Conservation (phyloP, 2,113 vertebrate genomes). For the Podiceps cristatus region DNA sequence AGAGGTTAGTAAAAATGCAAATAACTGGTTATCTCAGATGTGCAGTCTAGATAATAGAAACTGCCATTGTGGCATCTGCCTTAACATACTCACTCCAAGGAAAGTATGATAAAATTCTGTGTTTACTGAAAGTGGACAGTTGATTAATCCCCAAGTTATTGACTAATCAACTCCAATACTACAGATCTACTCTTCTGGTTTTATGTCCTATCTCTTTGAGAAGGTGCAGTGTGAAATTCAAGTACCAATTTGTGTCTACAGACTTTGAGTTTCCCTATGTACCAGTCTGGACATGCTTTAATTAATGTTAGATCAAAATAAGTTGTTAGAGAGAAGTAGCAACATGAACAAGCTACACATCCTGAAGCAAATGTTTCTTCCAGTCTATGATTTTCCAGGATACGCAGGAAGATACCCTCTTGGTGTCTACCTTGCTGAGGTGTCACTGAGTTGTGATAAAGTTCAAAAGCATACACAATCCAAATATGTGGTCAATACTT, state of each 20-base stretch:
- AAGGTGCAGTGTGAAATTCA: not conserved
- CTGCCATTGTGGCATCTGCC: not conserved
- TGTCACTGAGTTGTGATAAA: not conserved
- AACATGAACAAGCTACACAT: not conserved
- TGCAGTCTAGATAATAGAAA: not conserved
- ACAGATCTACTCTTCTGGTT: not conserved
- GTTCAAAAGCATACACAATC: not conserved
- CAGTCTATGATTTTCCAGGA: not conserved
- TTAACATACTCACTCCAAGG: not conserved
- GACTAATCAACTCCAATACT: not conserved
- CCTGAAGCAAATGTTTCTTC: not conserved
- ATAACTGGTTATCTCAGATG: not conserved
- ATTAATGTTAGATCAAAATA: not conserved
- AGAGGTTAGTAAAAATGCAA: not conserved
- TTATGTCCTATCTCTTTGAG: not conserved
- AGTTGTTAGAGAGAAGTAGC: not conserved
- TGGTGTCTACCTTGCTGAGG: not conserved
- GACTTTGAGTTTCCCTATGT: not conserved
- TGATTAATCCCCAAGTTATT: not conserved
- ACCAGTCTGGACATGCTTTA: not conserved
- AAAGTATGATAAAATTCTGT: not conserved
- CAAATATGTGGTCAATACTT: not conserved
- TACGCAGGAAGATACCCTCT: not conserved
- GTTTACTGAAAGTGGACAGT: not conserved
- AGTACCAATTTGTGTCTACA: not conserved